Base-by-base conservation (phyloP, 2,113 vertebrate species). In the Hepsetus odoe region DNA sequence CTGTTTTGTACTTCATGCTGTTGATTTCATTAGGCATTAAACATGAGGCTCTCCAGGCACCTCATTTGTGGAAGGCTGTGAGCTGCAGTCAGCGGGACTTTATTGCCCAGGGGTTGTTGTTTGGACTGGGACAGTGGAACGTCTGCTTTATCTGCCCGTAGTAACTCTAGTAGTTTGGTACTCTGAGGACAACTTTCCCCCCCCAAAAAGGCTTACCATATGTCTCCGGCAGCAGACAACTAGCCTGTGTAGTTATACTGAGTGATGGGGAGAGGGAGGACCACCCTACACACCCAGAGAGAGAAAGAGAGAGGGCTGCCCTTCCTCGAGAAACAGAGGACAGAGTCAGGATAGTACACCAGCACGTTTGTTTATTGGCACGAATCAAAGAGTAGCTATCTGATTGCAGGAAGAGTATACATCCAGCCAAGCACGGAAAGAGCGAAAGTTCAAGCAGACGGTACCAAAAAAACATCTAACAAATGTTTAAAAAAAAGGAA, bases 401-500 rank as follows among this genome's bases (percentile, higher is more conserved):
- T 94, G 92, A 93, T 91, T 67, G 94, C 94, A 94, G 90, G 90
- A 92, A 98, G 86, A 92, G 91, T 88, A 92, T 94, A 89, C 94
- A 94, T 91, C 92, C 95, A 95, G 89, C 94, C 91, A 93, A 93
- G 93, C 93, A 89, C 93, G 92, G 95, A 94, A 90, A 88, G 93
- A 90, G 88, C 93, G 92, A 90, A 91, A 81, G 93, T 53, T 74
- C 28, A 78, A 80, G 77, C 70, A 62, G 75, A 73, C 55, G 24
- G 1, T 69, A 51, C 67, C n/a, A n/a, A 16, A 51, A 42, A 65
- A n/a, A 65, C 71, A 28, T 59, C 44, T 16, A 42, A 73, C 35
- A 42, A 73, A 24, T 28, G 55, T 73, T 0, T 28, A 58, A 58
- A 22, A 22, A 38, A 71, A 11, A 70, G 8, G n/a, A 18, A n/a